Conservation (phyloP, 2,888 invertebrate genomes). For the Plutella xylostella region DNA sequence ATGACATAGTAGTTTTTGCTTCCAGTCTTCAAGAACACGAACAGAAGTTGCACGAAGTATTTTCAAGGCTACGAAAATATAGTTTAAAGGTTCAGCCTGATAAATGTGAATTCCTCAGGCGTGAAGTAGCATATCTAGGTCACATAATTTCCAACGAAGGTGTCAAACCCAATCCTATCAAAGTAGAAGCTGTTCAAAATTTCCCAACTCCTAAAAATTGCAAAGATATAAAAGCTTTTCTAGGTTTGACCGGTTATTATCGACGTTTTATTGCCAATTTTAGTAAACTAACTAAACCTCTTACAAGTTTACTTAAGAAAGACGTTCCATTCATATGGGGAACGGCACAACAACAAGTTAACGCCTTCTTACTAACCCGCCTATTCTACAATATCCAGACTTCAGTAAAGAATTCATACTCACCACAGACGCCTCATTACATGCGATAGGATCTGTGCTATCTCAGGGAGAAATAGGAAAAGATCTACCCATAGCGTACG, state of each 20-base stretch:
- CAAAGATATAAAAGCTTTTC: slow-evolving; percentile 4
- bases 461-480: slow-evolving; percentile 15
- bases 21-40: slow-evolving; percentile 26
- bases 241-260: too few relatives aligned
- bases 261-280: not conserved
- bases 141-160: not conserved
- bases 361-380: slow-evolving; percentile 13
- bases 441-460: slow-evolving; percentile 11
- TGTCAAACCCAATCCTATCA: too few relatives aligned
- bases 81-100: not conserved
- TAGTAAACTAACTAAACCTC: not conserved
- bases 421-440: slow-evolving; percentile 16
- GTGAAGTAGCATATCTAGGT: slow-evolving; percentile 2
- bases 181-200: too few relatives aligned
- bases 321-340: slow-evolving; percentile 19
- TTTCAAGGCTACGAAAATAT: slow-evolving; percentile 20
- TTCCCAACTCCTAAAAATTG: too few relatives aligned
- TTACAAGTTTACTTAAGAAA: slow-evolving; percentile 19
- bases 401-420: slow-evolving; percentile 17
- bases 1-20: slow-evolving; percentile 19
- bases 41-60: slow-evolving; percentile 24
- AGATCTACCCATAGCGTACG: slow-evolving; percentile 11
- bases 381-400: slow-evolving; percentile 18
- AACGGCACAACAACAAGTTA: slow-evolving; percentile 7
- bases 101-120: not conserved